Evolutionary conservation across 2,888 invertebrate genomes (phyloP), one percentile per base, ranked within the genome.

Genomic region (Eulithis prunata): DNA sequence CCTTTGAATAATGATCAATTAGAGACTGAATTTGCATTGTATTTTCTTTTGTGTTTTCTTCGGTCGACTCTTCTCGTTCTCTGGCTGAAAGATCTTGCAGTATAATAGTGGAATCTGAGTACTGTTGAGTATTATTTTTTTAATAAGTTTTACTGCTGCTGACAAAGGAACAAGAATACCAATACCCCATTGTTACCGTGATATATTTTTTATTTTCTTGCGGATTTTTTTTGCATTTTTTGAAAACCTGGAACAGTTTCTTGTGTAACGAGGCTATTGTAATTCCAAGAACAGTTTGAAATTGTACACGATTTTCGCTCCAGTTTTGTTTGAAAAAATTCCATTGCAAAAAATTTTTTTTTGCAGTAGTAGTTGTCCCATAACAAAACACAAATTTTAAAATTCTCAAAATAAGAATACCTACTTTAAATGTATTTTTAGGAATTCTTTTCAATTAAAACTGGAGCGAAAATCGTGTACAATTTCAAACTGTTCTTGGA

Each of bases 1-100:
- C 58, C 64, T 64, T 68, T 75, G 72, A 81, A 79, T 84, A 84
- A 84, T 82, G 85, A 84, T 82, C 85, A 84, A 84, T 84, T 84
- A 60, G 66, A 68, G 67, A 72, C 51, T 32, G 57, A 74, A 78
- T 80, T 78, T 79, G 75, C 76, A 78, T 78, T 75, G 75, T 76
- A 70, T 70, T 64, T 75, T 69, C 64, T 64, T 64, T 69, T 70
- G 58, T 56, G 60, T 68, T 43, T 4, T 58, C 59, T 67, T 28
- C 28, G 32, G 28, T 54, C 32, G 36, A 32, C 38, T 47, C 4
- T 55, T 55, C n/a, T n/a, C 10, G 21, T 36, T 21, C 10, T 53
- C 52, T 54, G 47, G 10, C 21, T 21, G 47, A 36, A 12, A 49
- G 53, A 12, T 68, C 58, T 13, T 58, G 45, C 36, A 43, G 36